These are phyloP conservation scores for Chascanopsetta lugubris DNA, from an alignment of 2,113 vertebrate species.

Conservation along the genomic window DNA sequence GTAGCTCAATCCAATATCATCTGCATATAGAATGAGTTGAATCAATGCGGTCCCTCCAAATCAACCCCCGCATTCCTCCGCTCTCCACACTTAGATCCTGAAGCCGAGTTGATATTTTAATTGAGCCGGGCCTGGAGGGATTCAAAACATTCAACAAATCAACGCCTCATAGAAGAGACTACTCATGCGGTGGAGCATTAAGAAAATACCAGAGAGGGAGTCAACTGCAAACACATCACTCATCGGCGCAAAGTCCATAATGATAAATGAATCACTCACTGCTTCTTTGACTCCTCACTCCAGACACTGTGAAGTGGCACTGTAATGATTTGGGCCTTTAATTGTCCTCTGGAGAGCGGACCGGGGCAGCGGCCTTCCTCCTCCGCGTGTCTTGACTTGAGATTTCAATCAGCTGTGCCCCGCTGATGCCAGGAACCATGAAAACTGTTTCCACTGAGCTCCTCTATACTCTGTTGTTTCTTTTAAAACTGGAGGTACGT, in stretches of 20 bases:
- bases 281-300: conserved; percentile 23
- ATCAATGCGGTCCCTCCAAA: background rate
- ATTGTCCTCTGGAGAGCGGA: conserved; percentile 37
- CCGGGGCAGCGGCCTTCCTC: conserved; percentile 32
- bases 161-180: conserved; percentile 13
- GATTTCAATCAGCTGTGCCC: conserved; percentile 43
- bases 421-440: conserved; percentile 21
- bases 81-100: conserved; percentile 8
- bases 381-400: conserved; percentile 23
- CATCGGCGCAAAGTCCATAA: conserved; percentile 42
- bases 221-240: conserved; percentile 18
- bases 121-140: conserved; percentile 14
- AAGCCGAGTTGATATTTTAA: conserved; percentile 17
- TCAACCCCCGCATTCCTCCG: background rate
- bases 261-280: conserved; percentile 43
- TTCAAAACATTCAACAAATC: conserved; percentile 33
- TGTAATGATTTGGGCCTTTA: conserved; percentile 39
- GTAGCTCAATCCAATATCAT: background rate
- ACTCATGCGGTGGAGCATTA: conserved; percentile 23
- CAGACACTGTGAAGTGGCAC: conserved; percentile 42
- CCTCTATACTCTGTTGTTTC: conserved; percentile 12
- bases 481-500: background rate
- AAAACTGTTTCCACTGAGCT: conserved; percentile 15
- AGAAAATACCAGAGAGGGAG: conserved; percentile 22
- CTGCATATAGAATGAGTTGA: background rate